These are phyloP conservation scores for Macrocentrus cingulum DNA, from an alignment of 1,140 invertebrate species.

Conservation along the genomic window DNA sequence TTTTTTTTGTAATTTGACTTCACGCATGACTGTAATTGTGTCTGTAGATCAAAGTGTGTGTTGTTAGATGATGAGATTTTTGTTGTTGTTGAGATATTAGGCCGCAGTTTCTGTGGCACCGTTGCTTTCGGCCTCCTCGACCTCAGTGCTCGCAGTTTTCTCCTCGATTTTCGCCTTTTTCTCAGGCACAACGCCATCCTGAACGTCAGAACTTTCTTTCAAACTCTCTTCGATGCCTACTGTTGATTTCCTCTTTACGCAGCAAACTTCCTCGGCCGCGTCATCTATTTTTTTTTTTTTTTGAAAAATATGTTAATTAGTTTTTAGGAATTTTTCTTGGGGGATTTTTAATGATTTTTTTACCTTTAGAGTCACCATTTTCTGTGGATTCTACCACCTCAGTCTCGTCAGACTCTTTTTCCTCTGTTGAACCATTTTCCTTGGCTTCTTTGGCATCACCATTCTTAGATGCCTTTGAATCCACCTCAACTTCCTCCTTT, in stretches of 20 bases:
- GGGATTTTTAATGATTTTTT: constrained; percentile 3
- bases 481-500: constrained; percentile 50
- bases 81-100: constrained; percentile 61
- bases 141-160: constrained; percentile 60
- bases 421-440: constrained; percentile 59
- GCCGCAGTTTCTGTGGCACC: constrained; percentile 67
- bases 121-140: constrained; percentile 57
- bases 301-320: too few relatives aligned
- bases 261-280: constrained; percentile 53
- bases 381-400: constrained; percentile 65
- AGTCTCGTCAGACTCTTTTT: constrained; percentile 57
- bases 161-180: constrained; percentile 74
- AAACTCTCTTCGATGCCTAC: constrained; percentile 59
- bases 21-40: constrained; percentile 48
- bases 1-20: constrained; percentile 23
- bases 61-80: too few relatives aligned
- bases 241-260: constrained; percentile 73
- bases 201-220: constrained; percentile 59
- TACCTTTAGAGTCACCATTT: constrained; percentile 64
- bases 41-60: constrained; percentile 50
- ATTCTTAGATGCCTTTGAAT: constrained; percentile 54
- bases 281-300: too few relatives aligned
- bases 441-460: constrained; percentile 54
- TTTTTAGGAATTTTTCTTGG: not conserved
- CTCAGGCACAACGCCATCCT: constrained; percentile 66